phyloP scores from a whole-genome alignment of 2,888 invertebrate genomes.

The Mactromeris polynyma region DNA sequence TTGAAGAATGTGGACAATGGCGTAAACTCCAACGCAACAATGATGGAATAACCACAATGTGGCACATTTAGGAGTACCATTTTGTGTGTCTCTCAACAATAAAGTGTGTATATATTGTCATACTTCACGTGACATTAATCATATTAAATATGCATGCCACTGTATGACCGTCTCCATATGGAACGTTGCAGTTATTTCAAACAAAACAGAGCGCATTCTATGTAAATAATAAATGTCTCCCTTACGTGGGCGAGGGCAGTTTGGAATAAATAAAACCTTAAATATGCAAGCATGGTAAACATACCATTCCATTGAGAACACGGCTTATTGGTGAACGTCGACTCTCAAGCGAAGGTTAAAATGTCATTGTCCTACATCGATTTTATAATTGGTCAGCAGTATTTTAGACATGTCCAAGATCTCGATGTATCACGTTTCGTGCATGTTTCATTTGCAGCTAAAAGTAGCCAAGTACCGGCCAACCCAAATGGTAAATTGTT shows the following conservation, averaged over 20 bases:
- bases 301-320: not conserved
- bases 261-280: not conserved
- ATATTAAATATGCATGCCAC: not conserved
- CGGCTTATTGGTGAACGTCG: not conserved
- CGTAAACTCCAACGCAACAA: too few relatives aligned
- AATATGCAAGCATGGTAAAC: not conserved
- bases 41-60: too few relatives aligned
- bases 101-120: not conserved
- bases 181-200: not conserved
- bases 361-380: conserved; percentile 3
- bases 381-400: conserved; percentile 25
- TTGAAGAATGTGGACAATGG: too few relatives aligned
- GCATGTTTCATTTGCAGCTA: conserved; percentile 17
- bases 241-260: not conserved
- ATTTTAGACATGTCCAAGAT: conserved; percentile 27
- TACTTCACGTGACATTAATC: not conserved
- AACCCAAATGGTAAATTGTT: conserved; percentile 29
- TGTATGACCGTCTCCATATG: not conserved
- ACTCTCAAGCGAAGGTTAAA: not conserved
- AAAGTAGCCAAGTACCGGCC: conserved; percentile 20
- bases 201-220: not conserved
- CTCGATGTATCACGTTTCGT: conserved; percentile 20
- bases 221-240: not conserved
- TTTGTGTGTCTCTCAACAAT: not conserved
- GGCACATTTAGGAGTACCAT: too few relatives aligned